Conservation (phyloP, 2,888 invertebrate genomes). For the Cataglyphis livida region DNA sequence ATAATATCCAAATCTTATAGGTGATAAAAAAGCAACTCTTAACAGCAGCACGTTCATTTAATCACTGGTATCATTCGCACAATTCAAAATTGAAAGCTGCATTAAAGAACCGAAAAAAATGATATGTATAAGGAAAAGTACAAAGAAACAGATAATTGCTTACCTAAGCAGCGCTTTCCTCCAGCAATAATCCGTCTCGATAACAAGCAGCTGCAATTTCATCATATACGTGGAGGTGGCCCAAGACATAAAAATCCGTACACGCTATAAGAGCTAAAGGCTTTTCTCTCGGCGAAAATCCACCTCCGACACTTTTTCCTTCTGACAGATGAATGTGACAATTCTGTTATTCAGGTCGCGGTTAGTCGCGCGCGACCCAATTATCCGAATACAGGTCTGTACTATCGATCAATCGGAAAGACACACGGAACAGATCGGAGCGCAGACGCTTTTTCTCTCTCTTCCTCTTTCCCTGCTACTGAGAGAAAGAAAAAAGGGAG, state of each 20-base stretch:
- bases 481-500: not conserved
- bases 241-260: conserved; percentile 68
- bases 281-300: conserved; percentile 48
- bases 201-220: conserved; percentile 84
- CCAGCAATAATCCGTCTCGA: conserved; percentile 84
- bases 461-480: not conserved
- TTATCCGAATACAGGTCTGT: conserved; percentile 51
- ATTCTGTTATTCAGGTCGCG: conserved; percentile 60
- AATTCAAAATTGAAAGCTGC: conserved; percentile 10
- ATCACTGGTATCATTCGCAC: not conserved
- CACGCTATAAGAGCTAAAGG: conserved; percentile 33
- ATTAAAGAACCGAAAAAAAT: not conserved
- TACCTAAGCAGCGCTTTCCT: conserved; percentile 83
- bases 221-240: conserved; percentile 81
- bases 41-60: not conserved
- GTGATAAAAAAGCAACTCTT: conserved; percentile 3
- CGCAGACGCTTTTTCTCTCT: not conserved
- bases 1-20: not conserved
- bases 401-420: conserved; percentile 67
- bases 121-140: not conserved
- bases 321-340: not conserved
- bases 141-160: conserved; percentile 54
- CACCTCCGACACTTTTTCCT: conserved; percentile 27
- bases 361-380: conserved; percentile 66
- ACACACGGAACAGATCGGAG: conserved; percentile 24